Percentiles rank a stretch among this genome's conserved stretches.
These are phyloP conservation scores for Drosophila yakuba DNA, from an alignment of 1,140 invertebrate genomes.

Conservation along the genomic window DNA sequence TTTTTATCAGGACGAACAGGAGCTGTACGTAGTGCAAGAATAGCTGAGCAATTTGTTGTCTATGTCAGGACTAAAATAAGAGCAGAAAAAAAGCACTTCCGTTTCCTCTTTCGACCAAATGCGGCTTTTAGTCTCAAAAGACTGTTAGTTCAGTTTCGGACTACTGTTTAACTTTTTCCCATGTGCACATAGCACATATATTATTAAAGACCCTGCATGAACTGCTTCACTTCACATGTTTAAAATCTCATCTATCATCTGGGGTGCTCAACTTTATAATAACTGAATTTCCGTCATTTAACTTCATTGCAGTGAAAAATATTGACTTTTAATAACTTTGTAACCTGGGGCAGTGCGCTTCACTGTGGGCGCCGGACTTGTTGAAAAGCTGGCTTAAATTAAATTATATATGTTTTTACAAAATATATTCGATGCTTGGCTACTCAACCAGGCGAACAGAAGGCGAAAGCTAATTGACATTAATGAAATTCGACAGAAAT, in stretches of 20 bases:
- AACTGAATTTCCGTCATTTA: constrained; percentile 77
- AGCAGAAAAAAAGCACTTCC: constrained; percentile 57
- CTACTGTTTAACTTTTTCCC: neutral
- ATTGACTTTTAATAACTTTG: constrained; percentile 73
- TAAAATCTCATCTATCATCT: constrained; percentile 63
- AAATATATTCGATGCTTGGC: constrained; percentile 6
- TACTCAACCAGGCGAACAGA: constrained; percentile 5
- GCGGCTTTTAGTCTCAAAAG: neutral
- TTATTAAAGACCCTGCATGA: neutral
- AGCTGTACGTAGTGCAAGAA: constrained; percentile 24
- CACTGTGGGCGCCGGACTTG: constrained; percentile 47
- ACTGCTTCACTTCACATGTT: constrained; percentile 23
- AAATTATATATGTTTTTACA: constrained; percentile 34
- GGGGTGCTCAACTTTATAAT: constrained; percentile 53
- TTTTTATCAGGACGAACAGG: constrained; percentile 62
- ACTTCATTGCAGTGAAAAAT: constrained; percentile 63
- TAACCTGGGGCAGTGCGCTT: constrained; percentile 33
- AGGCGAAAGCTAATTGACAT: constrained; percentile 37
- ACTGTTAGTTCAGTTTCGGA: constrained; percentile 12
- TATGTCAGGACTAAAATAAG: constrained; percentile 6
- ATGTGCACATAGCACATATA: constrained; percentile 1
- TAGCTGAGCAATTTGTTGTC: constrained; percentile 59
- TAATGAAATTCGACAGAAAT: constrained; percentile 27
- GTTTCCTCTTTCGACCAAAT: constrained; percentile 37
- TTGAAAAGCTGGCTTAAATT: constrained; percentile 50